Percentiles rank a stretch among this genome's conserved stretches.
Evolutionary conservation across 2,797 vertebrate genomes (phyloP).

Genomic region (Alca torda): DNA sequence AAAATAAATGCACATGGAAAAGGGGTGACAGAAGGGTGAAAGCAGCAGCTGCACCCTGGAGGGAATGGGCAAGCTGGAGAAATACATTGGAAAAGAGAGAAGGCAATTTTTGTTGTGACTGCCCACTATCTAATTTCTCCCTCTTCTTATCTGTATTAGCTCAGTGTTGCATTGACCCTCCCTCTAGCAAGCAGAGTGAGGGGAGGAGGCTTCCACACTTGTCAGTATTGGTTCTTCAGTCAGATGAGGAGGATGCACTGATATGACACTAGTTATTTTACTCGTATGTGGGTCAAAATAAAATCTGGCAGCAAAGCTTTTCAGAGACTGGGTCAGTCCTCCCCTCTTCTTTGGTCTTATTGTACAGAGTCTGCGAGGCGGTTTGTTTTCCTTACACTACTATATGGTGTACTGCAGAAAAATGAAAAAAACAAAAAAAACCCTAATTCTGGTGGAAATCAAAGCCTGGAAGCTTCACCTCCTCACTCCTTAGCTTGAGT

Average conservation of each 20-base stretch:
- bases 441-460: not conserved
- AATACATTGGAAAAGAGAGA: constrained; percentile 13
- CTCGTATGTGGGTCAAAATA: constrained; percentile 44
- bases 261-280: constrained; percentile 46
- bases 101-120: constrained; percentile 36
- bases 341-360: not conserved
- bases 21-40: constrained; percentile 58
- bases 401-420: not conserved
- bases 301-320: constrained; percentile 53
- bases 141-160: not conserved
- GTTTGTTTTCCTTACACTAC: not conserved
- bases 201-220: constrained; percentile 56
- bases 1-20: constrained; percentile 57
- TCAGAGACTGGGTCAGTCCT: not conserved
- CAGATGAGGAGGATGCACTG: constrained; percentile 35
- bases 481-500: not conserved
- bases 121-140: not conserved
- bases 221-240: constrained; percentile 51
- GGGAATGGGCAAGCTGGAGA: constrained; percentile 43
- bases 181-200: constrained; percentile 33
- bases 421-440: not conserved
- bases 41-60: constrained; percentile 65
- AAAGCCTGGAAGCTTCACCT: not conserved
- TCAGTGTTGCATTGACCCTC: constrained; percentile 18
- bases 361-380: not conserved